Conservation (phyloP, 1,140 invertebrate species). For the Samia ricini region DNA sequence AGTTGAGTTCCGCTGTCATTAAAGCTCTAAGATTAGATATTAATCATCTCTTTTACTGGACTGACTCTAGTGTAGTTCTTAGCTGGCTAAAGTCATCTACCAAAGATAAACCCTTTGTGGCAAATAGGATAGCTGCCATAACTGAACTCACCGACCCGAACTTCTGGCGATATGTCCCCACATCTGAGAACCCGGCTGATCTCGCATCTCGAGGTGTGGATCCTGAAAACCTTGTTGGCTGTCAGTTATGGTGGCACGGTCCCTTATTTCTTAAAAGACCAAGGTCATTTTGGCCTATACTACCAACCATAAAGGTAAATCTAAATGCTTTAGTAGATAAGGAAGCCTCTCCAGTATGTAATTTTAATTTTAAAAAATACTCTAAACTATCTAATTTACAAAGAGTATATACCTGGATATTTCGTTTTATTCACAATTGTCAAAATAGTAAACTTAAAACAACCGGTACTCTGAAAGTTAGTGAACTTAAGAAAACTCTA, state of each 20-base stretch:
- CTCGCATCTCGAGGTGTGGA: conserved; percentile 9
- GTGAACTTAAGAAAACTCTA: neutral
- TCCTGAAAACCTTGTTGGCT: neutral
- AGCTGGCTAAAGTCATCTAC: conserved; percentile 17
- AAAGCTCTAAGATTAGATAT: neutral
- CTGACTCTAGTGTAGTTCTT: conserved; percentile 29
- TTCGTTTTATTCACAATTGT: neutral
- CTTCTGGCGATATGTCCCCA: conserved; percentile 15
- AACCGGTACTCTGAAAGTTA: neutral
- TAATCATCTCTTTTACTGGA: conserved; percentile 18
- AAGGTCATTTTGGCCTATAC: conserved; percentile 3
- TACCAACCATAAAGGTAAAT: neutral
- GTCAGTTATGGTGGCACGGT: conserved; percentile 21
- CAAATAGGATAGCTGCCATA: conserved; percentile 14
- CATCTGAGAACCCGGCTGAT: conserved; percentile 15
- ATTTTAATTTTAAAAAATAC: neutral
- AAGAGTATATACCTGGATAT: neutral
- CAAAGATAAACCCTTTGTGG: conserved; percentile 17
- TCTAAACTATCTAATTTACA: conserved; percentile 1
- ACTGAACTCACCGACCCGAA: conserved; percentile 9
- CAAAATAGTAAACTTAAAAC: neutral
- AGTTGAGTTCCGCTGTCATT: conserved; percentile 13
- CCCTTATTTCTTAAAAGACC: conserved; percentile 14
- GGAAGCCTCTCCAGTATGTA: neutral
- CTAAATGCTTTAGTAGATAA: neutral